Evolutionary conservation across 2,888 invertebrate genomes (phyloP), one percentile per base, ranked within the genome.

Genomic region (Gryllus longicercus): DNA sequence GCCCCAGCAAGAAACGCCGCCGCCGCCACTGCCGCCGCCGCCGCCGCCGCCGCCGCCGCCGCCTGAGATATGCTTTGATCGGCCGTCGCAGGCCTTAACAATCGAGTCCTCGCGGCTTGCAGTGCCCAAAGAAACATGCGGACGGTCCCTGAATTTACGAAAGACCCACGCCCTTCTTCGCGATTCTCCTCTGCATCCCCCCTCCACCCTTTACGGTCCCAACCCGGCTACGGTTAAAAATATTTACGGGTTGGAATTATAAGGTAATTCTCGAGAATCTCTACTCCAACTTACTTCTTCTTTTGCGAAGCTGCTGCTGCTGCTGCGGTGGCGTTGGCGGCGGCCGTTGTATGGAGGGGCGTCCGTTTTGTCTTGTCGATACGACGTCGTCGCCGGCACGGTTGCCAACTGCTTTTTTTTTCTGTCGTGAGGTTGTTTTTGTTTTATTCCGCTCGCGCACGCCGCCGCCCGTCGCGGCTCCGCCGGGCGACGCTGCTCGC

Each of bases 341-440:
- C 8, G 38, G 38, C 38, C 38, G 38, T 38, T 38, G 38, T 38
- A 63, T 18, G n/a, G 63, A 63, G n/a, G 63, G 63, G 63, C 63
- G 63, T 63, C 63, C 63, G 63, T 63, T 63, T 63, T 63, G 63
- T 63, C 63, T 63, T 63, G 63, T 63, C 63, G 63, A 63, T 63
- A 63, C 63, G 63, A 18, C 14, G 63, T 63, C 63, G 63, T 63
- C n/a, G 63, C n/a, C 63, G 63, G 63, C 63, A 16, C 63, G 63
- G 16, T 63, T n/a, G 63, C 14, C 63, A n/a, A 63, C 63, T 63
- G 14, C 8, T 63, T 63, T 63, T 63, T 63, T 63, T n/a, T 51
- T 14, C 21, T 38, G 38, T 38, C 38, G 38, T 38, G 38, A 5
- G 5, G 38, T 38, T 8, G 14, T n/a, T 63, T n/a, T 63, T 63